phyloP scores from a whole-genome alignment of 2,113 vertebrate species.

The Dasypus novemcinctus region DNA sequence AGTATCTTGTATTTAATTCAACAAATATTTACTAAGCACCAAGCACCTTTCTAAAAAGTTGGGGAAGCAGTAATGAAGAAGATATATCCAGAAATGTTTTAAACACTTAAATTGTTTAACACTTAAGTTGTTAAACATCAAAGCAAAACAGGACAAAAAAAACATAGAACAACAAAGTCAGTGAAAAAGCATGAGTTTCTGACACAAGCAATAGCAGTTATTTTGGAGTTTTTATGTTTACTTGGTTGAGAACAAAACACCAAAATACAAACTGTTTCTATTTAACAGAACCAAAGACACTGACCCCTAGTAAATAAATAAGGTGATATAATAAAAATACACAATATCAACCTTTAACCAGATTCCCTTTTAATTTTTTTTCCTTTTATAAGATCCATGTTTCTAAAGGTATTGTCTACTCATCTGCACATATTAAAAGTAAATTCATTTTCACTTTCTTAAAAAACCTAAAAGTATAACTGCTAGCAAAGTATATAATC shows the following conservation, averaged over 20 bases:
- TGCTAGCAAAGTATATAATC: not conserved
- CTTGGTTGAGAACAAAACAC: not conserved
- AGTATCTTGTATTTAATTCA: constrained; percentile 27
- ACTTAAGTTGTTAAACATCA: constrained; percentile 2
- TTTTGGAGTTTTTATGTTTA: not conserved
- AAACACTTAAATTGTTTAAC: not conserved
- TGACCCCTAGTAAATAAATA: constrained; percentile 26
- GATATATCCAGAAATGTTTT: not conserved
- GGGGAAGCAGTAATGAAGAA: constrained; percentile 14
- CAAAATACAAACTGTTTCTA: constrained; percentile 6
- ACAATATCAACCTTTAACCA: constrained; percentile 6
- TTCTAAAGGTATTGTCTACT: not conserved
- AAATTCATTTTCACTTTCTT: not conserved
- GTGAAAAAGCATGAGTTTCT: not conserved
- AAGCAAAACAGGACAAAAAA: constrained; percentile 20
- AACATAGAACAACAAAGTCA: not conserved
- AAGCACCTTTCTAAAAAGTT: not conserved
- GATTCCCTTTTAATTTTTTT: not conserved
- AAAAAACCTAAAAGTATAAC: not conserved
- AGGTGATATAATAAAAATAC: not conserved
- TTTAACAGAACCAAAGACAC: not conserved
- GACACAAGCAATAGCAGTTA: not conserved
- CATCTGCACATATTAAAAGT: not conserved
- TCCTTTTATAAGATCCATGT: not conserved
- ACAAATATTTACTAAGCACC: not conserved